Conservation (phyloP, 2,113 vertebrate species). For the Eleginops maclovinus region DNA sequence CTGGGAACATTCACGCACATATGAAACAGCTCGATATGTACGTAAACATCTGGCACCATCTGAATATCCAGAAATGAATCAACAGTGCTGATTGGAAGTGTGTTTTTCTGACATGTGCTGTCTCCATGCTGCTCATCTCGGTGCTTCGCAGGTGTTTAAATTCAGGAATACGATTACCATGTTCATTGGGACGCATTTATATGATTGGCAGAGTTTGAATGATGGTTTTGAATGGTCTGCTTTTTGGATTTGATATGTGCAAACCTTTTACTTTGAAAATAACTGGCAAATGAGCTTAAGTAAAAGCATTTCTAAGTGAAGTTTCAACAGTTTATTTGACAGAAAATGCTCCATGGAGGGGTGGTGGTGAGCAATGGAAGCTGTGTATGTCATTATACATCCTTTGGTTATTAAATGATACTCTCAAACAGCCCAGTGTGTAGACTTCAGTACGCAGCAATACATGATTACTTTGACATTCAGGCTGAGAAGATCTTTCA, state of each 20-base stretch:
- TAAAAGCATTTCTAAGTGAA: background rate
- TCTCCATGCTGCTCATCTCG: slow-evolving; percentile 24
- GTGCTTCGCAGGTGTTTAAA: slow-evolving; percentile 26
- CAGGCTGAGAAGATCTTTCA: background rate
- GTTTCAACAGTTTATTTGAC: background rate
- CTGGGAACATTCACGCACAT: slow-evolving; percentile 29
- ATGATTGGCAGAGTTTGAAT: background rate
- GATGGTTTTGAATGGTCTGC: background rate
- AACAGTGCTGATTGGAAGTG: slow-evolving; percentile 30
- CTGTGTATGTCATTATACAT: background rate
- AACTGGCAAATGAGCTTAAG: background rate
- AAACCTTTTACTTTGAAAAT: slow-evolving; percentile 1
- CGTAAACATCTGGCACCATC: slow-evolving; percentile 63
- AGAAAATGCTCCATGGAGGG: background rate
- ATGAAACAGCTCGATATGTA: slow-evolving; percentile 33
- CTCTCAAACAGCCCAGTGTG: background rate
- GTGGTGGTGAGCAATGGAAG: background rate
- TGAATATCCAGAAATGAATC: slow-evolving; percentile 53
- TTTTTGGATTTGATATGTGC: background rate
- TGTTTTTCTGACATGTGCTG: slow-evolving; percentile 54
- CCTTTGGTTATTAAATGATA: background rate
- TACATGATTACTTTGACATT: background rate
- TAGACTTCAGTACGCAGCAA: background rate
- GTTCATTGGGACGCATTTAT: slow-evolving; percentile 18
- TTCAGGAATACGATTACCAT: background rate